Evolutionary conservation across 2,113 vertebrate species (phyloP), one percentile per base, ranked within the genome.

Genomic region (Gallinago paraguaiae): DNA sequence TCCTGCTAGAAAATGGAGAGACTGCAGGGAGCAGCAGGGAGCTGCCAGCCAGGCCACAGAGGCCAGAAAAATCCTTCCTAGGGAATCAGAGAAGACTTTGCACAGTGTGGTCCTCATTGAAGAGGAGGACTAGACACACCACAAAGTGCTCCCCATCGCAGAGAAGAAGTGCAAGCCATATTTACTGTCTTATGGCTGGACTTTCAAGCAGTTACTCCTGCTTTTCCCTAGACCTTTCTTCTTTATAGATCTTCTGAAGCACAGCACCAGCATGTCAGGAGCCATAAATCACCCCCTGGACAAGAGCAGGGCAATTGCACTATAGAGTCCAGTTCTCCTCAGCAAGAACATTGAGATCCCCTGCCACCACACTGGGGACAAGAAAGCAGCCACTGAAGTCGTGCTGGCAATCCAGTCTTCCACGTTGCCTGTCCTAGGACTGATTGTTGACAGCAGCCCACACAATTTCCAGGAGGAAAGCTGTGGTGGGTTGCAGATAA

Each of bases 131-230:
- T 39, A 19, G 22, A 15, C 33, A 53, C 37, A 30, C 15, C 33
- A 46, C 27, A 22, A 54, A 82, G n/a, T 0, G 0, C 23, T 75
- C 23, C 1, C 33, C 23, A 17, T 37, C 2, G 3, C 23, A 22
- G 14, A 28, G 18, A 39, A 12, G 54, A 60, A 76, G 13, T 15
- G 46, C 46, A 25, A 45, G 23, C 3, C 33, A 2, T 48, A n/a
- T 69, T 56, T 56, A 28, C 11, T 50, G 7, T 11, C 17, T 37
- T 57, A 50, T 3, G 10, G 11, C 28, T 54, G 54, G 68, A 54
- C 37, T 82, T 68, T 10, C 39, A 75, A 53, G 17, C 30, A 17
- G 30, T 12, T 33, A 67, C 27, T 51, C 15, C 61, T 89, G 22
- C 20, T 89, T 60, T 89, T 7, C 45, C 28, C 7, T 43, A 17